phyloP scores from a whole-genome alignment of 2,888 invertebrate species.

The Xylophagus ater region DNA sequence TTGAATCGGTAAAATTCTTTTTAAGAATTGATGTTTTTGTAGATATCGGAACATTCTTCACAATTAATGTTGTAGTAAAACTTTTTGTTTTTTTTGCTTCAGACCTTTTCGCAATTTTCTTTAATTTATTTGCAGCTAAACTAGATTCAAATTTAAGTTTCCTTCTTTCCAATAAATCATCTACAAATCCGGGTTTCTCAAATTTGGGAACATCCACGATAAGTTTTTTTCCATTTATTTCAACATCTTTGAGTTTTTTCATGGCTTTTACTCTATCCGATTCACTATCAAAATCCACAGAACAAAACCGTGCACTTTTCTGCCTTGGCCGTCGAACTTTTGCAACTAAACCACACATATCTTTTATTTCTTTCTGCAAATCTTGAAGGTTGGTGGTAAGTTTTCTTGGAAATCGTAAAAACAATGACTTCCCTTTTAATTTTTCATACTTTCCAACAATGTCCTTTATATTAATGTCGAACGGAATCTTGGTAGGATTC shows the following conservation, averaged over 20 bases:
- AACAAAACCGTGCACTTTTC: conserved; percentile 10
- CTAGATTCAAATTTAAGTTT: conserved; percentile 5
- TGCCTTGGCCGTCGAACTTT: conserved; percentile 11
- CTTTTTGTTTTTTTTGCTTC: neutral
- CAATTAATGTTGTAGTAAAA: conserved; percentile 6
- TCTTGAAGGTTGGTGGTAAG: neutral
- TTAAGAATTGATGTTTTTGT: neutral
- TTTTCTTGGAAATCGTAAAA: conserved; percentile 10
- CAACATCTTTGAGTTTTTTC: conserved; percentile 3
- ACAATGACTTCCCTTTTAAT: conserved; percentile 8
- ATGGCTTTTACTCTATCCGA: conserved; percentile 7
- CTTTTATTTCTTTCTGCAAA: conserved; percentile 1
- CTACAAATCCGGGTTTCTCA: conserved; percentile 1
- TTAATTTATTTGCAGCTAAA: neutral
- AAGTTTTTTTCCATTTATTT: conserved; percentile 7
- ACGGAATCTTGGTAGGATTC: neutral
- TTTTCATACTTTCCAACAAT: conserved; percentile 2
- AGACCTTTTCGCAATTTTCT: conserved; percentile 1
- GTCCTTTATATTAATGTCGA: neutral
- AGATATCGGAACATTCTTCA: conserved; percentile 6
- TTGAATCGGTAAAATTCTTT: conserved; percentile 2
- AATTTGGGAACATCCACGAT: conserved; percentile 1
- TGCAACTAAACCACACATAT: conserved; percentile 4
- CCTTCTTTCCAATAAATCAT: conserved; percentile 1
- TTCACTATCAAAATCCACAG: conserved; percentile 10